These are phyloP conservation scores for Cyphomyrus plagiostoma DNA, from an alignment of 2,113 vertebrate species.

Conservation along the genomic window DNA sequence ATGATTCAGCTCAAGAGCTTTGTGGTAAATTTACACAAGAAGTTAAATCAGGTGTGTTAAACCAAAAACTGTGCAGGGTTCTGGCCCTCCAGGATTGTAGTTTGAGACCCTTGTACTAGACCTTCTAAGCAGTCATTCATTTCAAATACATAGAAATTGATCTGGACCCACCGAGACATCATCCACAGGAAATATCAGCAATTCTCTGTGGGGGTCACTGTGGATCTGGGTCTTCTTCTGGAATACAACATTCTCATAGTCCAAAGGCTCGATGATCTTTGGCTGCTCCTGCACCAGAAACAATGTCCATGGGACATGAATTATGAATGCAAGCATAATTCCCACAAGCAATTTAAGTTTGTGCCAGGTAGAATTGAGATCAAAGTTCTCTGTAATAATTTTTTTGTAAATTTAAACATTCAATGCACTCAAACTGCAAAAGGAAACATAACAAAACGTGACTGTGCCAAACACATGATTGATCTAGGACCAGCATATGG, in stretches of 20 bases:
- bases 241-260: slow-evolving; percentile 89
- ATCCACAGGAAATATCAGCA: slow-evolving; percentile 88
- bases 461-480: too few relatives aligned
- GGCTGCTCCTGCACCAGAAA: slow-evolving; percentile 76
- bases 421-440: too few relatives aligned
- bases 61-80: too few relatives aligned
- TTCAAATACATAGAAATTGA: not conserved
- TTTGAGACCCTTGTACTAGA: not conserved
- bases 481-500: too few relatives aligned
- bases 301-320: not conserved
- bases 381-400: too few relatives aligned
- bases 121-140: not conserved
- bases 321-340: not conserved
- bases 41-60: too few relatives aligned
- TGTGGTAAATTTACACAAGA: too few relatives aligned
- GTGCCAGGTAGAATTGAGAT: not conserved
- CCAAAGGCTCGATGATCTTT: slow-evolving; percentile 88
- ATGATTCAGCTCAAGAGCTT: too few relatives aligned
- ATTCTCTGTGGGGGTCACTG: slow-evolving; percentile 88
- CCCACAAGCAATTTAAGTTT: not conserved
- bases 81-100: too few relatives aligned
- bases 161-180: slow-evolving; percentile 82
- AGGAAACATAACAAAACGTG: too few relatives aligned
- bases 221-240: slow-evolving; percentile 94
- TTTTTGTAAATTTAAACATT: too few relatives aligned